phyloP scores from a whole-genome alignment of 2,797 vertebrate species.

The Huso huso region DNA sequence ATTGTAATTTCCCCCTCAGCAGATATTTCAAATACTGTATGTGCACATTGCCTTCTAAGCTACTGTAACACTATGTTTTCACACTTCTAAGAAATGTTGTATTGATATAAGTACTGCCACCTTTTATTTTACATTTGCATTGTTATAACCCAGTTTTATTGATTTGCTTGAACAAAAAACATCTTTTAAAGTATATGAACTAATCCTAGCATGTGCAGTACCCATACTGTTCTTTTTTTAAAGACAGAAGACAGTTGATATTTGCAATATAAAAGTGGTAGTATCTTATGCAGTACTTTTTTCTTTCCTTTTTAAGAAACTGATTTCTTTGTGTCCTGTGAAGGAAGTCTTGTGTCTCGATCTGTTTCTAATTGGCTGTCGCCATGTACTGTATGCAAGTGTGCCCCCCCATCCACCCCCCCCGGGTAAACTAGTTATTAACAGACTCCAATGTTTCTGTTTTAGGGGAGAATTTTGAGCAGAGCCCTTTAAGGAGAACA shows the following conservation, averaged over 20 bases:
- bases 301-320: constrained; percentile 34
- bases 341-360: constrained; percentile 38
- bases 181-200: too few relatives aligned
- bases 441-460: too few relatives aligned
- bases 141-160: background rate
- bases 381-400: constrained; percentile 2
- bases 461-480: constrained; percentile 97
- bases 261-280: constrained; percentile 35
- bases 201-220: too few relatives aligned
- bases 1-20: constrained; percentile 43
- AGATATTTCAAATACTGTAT: constrained; percentile 51
- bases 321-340: constrained; percentile 37
- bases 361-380: constrained; percentile 33
- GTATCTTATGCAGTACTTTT: constrained; percentile 51
- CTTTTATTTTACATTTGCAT: background rate
- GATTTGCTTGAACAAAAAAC: too few relatives aligned
- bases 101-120: constrained; percentile 58
- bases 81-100: constrained; percentile 29
- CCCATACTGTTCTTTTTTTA: too few relatives aligned
- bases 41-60: constrained; percentile 46
- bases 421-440: too few relatives aligned
- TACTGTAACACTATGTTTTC: constrained; percentile 7
- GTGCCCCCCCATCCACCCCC: too few relatives aligned
- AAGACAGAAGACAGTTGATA: too few relatives aligned
- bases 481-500: constrained; percentile 92